Percentiles rank a stretch among this genome's conserved stretches.
Evolutionary conservation across 2,113 vertebrate species (phyloP).

Genomic region (Rhinopithecus roxellana): DNA sequence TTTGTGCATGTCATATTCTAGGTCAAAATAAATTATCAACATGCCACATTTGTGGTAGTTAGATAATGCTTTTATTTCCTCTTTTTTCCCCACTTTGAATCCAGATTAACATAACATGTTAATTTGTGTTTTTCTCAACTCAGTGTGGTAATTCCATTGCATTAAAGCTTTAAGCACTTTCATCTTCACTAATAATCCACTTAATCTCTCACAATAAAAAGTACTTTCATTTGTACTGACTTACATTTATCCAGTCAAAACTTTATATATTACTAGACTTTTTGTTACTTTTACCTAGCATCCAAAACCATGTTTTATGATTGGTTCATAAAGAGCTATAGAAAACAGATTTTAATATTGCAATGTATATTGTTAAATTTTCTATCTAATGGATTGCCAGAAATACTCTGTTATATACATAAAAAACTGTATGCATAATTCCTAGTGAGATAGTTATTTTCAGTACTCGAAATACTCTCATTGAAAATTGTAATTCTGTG

Average conservation of each 20-base stretch:
- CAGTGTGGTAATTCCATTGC: background rate
- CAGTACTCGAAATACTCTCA: background rate
- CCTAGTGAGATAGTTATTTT: background rate
- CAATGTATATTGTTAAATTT: conserved; percentile 18
- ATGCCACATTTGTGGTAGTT: background rate
- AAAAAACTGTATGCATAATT: background rate
- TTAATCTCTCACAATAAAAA: background rate
- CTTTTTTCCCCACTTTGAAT: background rate
- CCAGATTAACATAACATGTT: background rate
- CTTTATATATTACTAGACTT: background rate
- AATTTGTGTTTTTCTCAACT: conserved; percentile 21
- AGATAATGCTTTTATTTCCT: background rate
- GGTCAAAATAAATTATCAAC: background rate
- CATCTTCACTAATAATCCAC: background rate
- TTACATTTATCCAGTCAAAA: conserved; percentile 22
- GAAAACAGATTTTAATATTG: background rate
- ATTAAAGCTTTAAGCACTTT: conserved; percentile 1
- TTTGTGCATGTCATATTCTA: background rate
- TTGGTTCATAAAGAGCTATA: background rate
- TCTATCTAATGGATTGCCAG: background rate
- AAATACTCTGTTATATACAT: background rate
- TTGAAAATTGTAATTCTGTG: background rate
- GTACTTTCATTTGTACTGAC: background rate
- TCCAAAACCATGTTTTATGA: conserved; percentile 23
- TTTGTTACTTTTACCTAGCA: conserved; percentile 25